Percentiles rank a stretch among this genome's conserved stretches.
phyloP scores from a whole-genome alignment of 2,888 invertebrate genomes.

The Melinaea menophilus region DNA sequence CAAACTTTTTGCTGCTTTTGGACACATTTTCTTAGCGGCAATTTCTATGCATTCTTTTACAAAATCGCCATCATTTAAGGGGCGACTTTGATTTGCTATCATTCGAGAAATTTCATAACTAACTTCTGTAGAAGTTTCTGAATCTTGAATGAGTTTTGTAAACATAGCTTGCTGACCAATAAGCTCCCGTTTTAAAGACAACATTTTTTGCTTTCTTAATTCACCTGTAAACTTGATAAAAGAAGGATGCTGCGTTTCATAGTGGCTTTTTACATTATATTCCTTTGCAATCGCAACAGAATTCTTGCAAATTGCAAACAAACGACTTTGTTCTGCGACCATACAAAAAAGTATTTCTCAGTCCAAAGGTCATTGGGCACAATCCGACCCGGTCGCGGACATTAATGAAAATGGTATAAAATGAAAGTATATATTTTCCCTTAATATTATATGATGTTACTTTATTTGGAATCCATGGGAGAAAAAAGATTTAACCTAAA shows the following conservation, averaged over 20 bases:
- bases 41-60: conserved; percentile 21
- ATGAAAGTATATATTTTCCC: no score
- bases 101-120: conserved; percentile 9
- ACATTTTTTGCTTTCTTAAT: conserved; percentile 10
- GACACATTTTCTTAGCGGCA: no score
- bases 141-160: no score
- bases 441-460: no score
- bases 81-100: conserved; percentile 26
- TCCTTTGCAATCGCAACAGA: neutral
- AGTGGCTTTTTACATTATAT: conserved; percentile 12
- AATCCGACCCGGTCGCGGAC: no score
- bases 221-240: conserved; percentile 14
- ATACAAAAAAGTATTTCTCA: conserved; percentile 14
- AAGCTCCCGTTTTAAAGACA: no score
- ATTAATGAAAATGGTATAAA: no score
- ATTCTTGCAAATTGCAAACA: conserved; percentile 10
- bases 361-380: neutral
- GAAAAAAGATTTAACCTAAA: no score
- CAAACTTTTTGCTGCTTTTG: no score
- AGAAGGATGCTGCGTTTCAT: conserved; percentile 18
- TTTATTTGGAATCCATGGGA: no score
- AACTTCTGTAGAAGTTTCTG: no score
- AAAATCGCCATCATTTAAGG: conserved; percentile 27
- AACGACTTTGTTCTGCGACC: conserved; percentile 5
- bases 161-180: no score